A percentile compares a stretch with the other conserved stretches of the same genome.
Conservation (phyloP, 2,797 vertebrate genomes). For the Phrynocephalus forsythii region DNA sequence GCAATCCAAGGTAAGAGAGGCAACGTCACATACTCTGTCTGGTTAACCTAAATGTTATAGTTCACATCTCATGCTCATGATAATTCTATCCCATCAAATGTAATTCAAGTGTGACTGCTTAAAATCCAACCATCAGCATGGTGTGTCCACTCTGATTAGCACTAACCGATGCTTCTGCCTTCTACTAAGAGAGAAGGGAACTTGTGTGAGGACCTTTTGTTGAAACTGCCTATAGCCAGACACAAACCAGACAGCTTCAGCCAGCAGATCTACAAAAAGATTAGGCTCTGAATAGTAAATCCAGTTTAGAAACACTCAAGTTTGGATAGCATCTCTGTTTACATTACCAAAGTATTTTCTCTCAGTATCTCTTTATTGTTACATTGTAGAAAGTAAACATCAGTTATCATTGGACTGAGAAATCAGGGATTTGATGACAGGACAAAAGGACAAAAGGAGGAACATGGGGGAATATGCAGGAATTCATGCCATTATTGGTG, state of each 20-base stretch:
- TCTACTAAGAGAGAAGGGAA: conserved; percentile 82
- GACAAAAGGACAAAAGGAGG: conserved; percentile 22
- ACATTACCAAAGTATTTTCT: conserved; percentile 79
- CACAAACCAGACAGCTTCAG: conserved; percentile 83
- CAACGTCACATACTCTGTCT: background rate
- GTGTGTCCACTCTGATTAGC: conserved; percentile 82
- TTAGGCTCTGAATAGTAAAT: conserved; percentile 82
- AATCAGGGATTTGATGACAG: conserved; percentile 31
- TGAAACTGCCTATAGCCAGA: conserved; percentile 80
- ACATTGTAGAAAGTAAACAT: conserved; percentile 56
- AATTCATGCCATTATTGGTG: background rate
- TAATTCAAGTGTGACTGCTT: conserved; percentile 77
- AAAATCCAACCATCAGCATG: conserved; percentile 83
- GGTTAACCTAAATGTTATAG: conserved; percentile 7
- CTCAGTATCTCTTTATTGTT: conserved; percentile 78
- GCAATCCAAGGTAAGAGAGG: background rate
- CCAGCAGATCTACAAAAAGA: conserved; percentile 82
- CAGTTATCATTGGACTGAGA: conserved; percentile 33
- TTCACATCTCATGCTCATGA: conserved; percentile 44
- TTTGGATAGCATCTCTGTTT: conserved; percentile 79
- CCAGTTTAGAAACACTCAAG: conserved; percentile 74
- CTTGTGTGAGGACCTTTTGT: conserved; percentile 79
- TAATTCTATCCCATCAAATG: conserved; percentile 45
- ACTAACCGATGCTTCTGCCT: conserved; percentile 61
- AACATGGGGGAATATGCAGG: background rate